Evolutionary conservation across 2,888 invertebrate genomes (phyloP).

Genomic region (Drosophila subquinaria): DNA sequence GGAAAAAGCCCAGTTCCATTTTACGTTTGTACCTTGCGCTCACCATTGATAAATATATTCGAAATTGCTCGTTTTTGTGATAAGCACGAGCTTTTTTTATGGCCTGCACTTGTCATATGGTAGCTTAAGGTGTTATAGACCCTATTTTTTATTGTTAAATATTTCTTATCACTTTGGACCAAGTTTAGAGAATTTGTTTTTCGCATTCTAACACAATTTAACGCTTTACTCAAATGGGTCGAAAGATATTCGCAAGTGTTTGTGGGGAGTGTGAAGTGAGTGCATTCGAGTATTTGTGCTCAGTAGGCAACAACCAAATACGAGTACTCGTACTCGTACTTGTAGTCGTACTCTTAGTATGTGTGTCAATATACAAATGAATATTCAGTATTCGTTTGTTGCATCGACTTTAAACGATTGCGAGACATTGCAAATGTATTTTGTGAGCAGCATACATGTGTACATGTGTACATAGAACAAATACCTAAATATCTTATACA

Average conservation of each 20-base stretch:
- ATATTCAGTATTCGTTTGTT: slow-evolving; percentile 39
- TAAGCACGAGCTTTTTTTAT: slow-evolving; percentile 29
- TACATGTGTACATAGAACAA: slow-evolving; percentile 21
- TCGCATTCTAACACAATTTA: slow-evolving; percentile 8
- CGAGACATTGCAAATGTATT: slow-evolving; percentile 53
- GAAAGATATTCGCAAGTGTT: slow-evolving; percentile 1
- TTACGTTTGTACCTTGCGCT: slow-evolving; percentile 39
- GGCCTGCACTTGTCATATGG: slow-evolving; percentile 14
- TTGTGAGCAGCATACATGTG: slow-evolving; percentile 22
- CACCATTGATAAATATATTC: slow-evolving; percentile 45
- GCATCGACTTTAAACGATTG: slow-evolving; percentile 44
- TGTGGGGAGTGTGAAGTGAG: slow-evolving; percentile 13
- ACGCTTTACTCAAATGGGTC: not conserved
- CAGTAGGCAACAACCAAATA: slow-evolving; percentile 13
- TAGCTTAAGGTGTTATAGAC: slow-evolving; percentile 11
- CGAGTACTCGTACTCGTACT: not conserved
- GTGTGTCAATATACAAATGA: slow-evolving; percentile 31
- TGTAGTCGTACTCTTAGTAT: not conserved
- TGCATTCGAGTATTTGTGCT: slow-evolving; percentile 7
- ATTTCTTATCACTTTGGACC: not conserved
- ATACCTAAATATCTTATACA: slow-evolving; percentile 21
- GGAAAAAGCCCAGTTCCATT: not conserved
- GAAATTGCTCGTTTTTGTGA: slow-evolving; percentile 26
- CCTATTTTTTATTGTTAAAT: not conserved
- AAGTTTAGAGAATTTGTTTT: not conserved